Evolutionary conservation across 2,113 vertebrate genomes (phyloP).

Genomic region (Fregetta grallaria): DNA sequence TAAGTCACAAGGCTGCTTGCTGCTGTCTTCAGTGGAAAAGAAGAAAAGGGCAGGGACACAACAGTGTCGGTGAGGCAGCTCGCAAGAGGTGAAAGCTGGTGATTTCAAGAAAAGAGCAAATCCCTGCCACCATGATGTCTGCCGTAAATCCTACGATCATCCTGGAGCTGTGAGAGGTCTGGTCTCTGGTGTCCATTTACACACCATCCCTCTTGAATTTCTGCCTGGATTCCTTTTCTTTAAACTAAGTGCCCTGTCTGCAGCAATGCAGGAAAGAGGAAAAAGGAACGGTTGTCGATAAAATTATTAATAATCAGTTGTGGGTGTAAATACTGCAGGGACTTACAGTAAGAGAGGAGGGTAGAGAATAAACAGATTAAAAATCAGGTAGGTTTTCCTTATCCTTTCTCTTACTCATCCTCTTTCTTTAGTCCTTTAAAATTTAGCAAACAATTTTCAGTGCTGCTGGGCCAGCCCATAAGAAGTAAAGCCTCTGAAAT

Average conservation of each 20-base stretch:
- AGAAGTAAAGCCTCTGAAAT: not conserved
- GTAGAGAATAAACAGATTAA: not conserved
- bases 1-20: not conserved
- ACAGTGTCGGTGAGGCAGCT: not conserved
- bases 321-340: not conserved
- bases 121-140: not conserved
- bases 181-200: not conserved
- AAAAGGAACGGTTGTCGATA: not conserved
- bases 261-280: not conserved
- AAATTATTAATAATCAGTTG: not conserved
- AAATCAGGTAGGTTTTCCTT: not conserved
- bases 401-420: not conserved
- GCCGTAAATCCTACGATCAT: not conserved
- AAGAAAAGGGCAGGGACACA: not conserved
- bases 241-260: not conserved
- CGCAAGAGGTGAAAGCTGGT: not conserved
- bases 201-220: not conserved
- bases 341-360: not conserved
- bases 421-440: not conserved
- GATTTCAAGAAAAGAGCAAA: not conserved
- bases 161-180: not conserved
- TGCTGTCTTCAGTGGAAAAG: not conserved
- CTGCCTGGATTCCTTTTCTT: not conserved
- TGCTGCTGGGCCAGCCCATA: not conserved
- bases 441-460: not conserved